Evolutionary conservation across 2,113 vertebrate species (phyloP).

Genomic region (Ptilonorhynchus violaceus): DNA sequence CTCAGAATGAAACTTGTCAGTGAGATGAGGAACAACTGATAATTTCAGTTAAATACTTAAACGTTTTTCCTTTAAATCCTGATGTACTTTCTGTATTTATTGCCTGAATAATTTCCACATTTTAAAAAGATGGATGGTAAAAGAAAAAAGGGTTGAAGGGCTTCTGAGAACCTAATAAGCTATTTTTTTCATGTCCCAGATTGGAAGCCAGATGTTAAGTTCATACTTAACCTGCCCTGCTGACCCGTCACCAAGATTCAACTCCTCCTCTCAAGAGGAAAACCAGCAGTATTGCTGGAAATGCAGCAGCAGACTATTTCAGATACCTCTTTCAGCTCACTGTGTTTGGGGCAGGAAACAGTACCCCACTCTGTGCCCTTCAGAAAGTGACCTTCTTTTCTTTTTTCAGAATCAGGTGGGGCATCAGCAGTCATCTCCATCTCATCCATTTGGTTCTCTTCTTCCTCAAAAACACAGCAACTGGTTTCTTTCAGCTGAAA

Average conservation of each 20-base stretch:
- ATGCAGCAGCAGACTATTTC: neutral
- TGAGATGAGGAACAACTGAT: neutral
- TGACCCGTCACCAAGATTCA: neutral
- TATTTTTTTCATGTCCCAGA: neutral
- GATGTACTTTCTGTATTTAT: neutral
- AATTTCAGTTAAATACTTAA: neutral
- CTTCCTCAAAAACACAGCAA: constrained; percentile 57
- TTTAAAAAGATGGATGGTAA: neutral
- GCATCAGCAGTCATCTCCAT: neutral
- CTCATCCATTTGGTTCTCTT: constrained; percentile 57
- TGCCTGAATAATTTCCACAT: neutral
- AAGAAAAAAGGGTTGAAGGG: neutral
- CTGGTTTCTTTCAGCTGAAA: constrained; percentile 74
- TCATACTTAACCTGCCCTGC: constrained; percentile 5
- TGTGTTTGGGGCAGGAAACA: constrained; percentile 65
- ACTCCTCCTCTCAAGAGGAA: neutral
- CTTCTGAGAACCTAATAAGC: neutral
- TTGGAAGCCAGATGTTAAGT: neutral
- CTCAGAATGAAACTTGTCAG: neutral
- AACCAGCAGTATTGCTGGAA: neutral
- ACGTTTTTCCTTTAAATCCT: neutral
- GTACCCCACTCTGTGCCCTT: constrained; percentile 59
- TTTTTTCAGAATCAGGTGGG: constrained; percentile 20
- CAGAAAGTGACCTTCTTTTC: constrained; percentile 71
- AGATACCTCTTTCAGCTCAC: constrained; percentile 81